Conservation (phyloP, 2,888 invertebrate species). For the Lycaena phlaeas region DNA sequence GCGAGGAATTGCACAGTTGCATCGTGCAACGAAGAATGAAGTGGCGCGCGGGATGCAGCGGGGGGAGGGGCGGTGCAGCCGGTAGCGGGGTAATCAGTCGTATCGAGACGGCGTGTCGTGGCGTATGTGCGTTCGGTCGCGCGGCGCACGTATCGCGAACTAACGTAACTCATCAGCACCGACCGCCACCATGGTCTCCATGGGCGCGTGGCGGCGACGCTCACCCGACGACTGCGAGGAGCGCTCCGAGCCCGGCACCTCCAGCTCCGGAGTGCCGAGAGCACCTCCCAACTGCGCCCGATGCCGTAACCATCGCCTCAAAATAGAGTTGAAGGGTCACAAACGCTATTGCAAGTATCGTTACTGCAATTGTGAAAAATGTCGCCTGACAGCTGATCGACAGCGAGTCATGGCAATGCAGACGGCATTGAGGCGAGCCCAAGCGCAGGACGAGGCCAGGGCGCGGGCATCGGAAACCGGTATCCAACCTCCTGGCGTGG, state of each 20-base stretch:
- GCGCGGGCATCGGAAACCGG: conserved; percentile 57
- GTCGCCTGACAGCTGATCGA: conserved; percentile 87
- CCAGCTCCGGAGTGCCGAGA: conserved; percentile 76
- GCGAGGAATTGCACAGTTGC: conserved; percentile 24
- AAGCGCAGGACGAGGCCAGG: conserved; percentile 86
- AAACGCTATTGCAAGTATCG: conserved; percentile 92
- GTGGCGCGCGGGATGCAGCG: conserved; percentile 35
- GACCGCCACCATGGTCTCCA: conserved; percentile 56
- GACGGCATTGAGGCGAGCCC: conserved; percentile 86
- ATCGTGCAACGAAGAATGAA: conserved; percentile 61
- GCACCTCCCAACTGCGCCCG: conserved; percentile 94
- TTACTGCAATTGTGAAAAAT: conserved; percentile 84
- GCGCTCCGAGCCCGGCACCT: conserved; percentile 60
- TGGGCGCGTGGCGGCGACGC: conserved; percentile 63
- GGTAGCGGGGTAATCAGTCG: conserved; percentile 47
- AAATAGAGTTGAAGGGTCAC: conserved; percentile 91
- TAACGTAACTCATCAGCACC: no score
- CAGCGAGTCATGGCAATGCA: conserved; percentile 92
- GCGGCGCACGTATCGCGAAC: conserved; percentile 46
- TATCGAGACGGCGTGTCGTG: conserved; percentile 57
- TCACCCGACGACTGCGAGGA: conserved; percentile 63
- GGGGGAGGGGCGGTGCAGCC: conserved; percentile 37
- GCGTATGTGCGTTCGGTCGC: conserved; percentile 33
- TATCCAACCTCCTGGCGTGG: conserved; percentile 48
- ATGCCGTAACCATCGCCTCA: conserved; percentile 92